phyloP scores from a whole-genome alignment of 2,888 invertebrate species.

The Sinhomidia bicolor region DNA sequence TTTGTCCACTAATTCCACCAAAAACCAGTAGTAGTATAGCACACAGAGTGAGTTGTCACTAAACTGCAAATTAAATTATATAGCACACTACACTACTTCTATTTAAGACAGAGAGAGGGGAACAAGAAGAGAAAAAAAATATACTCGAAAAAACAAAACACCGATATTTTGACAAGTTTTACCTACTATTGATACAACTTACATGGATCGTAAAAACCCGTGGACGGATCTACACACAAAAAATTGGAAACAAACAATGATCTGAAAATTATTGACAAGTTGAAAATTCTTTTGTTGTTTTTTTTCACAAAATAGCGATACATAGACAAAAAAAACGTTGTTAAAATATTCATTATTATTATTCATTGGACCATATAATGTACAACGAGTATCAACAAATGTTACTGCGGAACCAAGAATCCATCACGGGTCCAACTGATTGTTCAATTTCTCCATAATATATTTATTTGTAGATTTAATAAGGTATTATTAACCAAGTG shows the following conservation, averaged over 20 bases:
- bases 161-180: constrained; percentile 75
- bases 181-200: constrained; percentile 76
- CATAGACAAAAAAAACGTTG: neutral
- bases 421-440: too few species aligned
- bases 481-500: too few species aligned
- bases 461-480: too few species aligned
- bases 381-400: too few species aligned
- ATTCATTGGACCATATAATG: too few species aligned
- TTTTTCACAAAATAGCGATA: neutral
- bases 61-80: neutral
- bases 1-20: neutral
- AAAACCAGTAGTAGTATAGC: too few species aligned
- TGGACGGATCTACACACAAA: constrained; percentile 77
- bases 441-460: too few species aligned
- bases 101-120: constrained; percentile 8
- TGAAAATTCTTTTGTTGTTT: constrained; percentile 7
- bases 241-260: constrained; percentile 72
- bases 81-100: neutral
- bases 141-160: constrained; percentile 70
- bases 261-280: constrained; percentile 71
- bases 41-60: neutral
- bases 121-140: constrained; percentile 55
- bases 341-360: neutral
- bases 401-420: too few species aligned
- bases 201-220: constrained; percentile 77